Base-by-base conservation (phyloP, 2,888 invertebrate genomes). In the Pyrrhia umbra region DNA sequence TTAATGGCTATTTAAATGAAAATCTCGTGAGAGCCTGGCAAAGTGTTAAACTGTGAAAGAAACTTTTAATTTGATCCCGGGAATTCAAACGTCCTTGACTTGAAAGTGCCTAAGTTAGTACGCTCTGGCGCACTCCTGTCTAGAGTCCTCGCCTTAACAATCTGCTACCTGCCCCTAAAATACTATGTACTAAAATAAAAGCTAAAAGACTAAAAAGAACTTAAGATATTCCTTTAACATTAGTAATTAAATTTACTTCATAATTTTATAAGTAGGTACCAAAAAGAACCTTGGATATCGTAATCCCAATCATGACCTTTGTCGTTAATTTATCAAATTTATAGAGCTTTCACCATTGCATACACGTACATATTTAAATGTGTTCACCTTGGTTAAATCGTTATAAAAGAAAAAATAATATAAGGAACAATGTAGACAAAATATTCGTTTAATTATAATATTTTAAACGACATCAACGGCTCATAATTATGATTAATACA, bases 41-140 rank as follows among this genome's bases (percentile, higher is more conserved):
- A 50, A 66, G 51, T 67, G 63, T 61, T 63, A 61, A 65, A 70
- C 43, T 71, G 68, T 62, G 59, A 68, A 74, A 62, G 40, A 80
- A 86, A 85, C 82, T 82, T 86, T 85, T 85, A 84, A 86, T 85
- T 86, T 85, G 80, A 80, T 83, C 75, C 78, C 60, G 60, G 68
- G 73, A 80, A 82, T 81, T 82, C 76, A 81, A 84, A 82, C 76
- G 80, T 79, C 76, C 71, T 77, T 83, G 77, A 81, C 71, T 78
- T 5, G 47, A 77, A 81, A 80, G 73, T 79, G 79, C 74, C 74
- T 74, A 75, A 85, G 80, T 80, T 82, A 75, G 77, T 68, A 68
- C 73, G 75, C 76, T 82, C 82, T 76, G 79, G 81, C 75, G 77
- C 79, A 77, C 80, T 83, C 78, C 67, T 69, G 77, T 81, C 68